These are phyloP conservation scores for Helogale parvula DNA, from an alignment of 2,113 vertebrate species.

Conservation along the genomic window DNA sequence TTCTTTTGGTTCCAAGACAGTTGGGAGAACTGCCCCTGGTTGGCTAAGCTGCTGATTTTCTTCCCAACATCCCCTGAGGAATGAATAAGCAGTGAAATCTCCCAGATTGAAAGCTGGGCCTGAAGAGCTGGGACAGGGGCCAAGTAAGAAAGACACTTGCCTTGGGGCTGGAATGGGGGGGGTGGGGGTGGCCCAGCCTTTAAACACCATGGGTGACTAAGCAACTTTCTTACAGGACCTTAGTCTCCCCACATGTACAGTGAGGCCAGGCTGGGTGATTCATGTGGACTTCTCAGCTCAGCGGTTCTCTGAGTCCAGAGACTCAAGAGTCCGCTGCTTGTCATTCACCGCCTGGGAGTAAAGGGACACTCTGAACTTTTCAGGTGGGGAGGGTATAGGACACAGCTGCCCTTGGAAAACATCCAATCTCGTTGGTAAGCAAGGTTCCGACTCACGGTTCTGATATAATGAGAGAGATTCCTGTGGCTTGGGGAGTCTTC, in stretches of 20 bases:
- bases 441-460: background rate
- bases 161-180: background rate
- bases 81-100: background rate
- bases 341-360: background rate
- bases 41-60: slow-evolving; percentile 16
- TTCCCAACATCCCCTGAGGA: background rate
- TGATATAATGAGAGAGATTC: background rate
- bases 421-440: background rate
- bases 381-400: background rate
- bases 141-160: background rate
- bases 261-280: background rate
- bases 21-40: background rate
- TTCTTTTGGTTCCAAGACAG: background rate
- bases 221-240: background rate
- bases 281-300: background rate
- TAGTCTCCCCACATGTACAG: background rate
- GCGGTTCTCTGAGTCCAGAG: background rate
- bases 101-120: background rate
- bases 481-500: background rate
- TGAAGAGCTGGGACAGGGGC: background rate
- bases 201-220: background rate
- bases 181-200: background rate
- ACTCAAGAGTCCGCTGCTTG: background rate
- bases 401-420: background rate
- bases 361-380: background rate